phyloP scores from a whole-genome alignment of 2,888 invertebrate genomes.

The Tenodera sinensis region DNA sequence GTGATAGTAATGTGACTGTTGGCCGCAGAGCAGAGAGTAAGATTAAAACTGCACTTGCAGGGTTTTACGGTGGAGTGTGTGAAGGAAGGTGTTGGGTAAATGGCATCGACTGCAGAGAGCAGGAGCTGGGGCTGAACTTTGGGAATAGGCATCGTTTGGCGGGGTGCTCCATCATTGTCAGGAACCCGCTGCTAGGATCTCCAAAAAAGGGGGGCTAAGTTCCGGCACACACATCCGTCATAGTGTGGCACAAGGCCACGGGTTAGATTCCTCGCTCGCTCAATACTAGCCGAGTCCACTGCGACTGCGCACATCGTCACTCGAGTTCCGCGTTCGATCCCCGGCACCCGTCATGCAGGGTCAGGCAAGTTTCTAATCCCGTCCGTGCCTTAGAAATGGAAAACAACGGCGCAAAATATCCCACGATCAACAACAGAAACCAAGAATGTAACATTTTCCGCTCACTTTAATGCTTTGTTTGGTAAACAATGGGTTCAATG shows the following conservation, averaged over 20 bases:
- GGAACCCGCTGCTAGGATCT: not conserved
- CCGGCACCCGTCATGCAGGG: not conserved
- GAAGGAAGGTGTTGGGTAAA: too few relatives aligned
- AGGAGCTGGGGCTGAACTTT: too few relatives aligned
- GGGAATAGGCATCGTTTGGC: too few relatives aligned
- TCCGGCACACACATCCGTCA: not conserved
- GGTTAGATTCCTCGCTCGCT: not conserved
- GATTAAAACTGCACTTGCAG: too few relatives aligned
- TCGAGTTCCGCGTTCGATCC: not conserved
- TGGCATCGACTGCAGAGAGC: too few relatives aligned
- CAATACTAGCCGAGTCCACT: not conserved
- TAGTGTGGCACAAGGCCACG: not conserved
- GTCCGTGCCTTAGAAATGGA: not conserved
- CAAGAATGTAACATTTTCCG: too few relatives aligned
- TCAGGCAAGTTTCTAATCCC: not conserved
- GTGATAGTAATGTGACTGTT: too few relatives aligned
- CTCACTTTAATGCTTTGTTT: too few relatives aligned
- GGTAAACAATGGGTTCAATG: too few relatives aligned
- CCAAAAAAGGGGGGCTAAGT: not conserved
- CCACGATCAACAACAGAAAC: not conserved
- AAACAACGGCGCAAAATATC: not conserved
- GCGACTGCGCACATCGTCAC: not conserved
- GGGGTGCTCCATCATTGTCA: not conserved
- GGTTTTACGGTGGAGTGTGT: too few relatives aligned
- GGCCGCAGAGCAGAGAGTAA: too few relatives aligned